These are phyloP conservation scores for Neolamprologus fasciatus DNA, from an alignment of 2,113 vertebrate species.

Conservation along the genomic window DNA sequence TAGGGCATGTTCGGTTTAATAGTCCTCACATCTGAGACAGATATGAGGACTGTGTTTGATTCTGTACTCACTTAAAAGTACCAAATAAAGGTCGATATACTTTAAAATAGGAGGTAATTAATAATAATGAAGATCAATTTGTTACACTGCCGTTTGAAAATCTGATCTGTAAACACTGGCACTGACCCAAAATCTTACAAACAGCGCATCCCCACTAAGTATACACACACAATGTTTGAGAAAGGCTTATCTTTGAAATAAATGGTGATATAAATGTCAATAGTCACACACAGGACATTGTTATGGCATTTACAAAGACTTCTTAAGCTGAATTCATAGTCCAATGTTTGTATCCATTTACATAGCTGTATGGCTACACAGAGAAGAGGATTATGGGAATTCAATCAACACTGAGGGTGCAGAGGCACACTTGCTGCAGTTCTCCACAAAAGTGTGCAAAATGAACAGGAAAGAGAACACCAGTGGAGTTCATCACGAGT, in stretches of 20 bases:
- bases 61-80: background rate
- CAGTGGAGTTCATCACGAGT: rapidly evolving
- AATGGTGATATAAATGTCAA: background rate
- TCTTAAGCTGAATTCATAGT: background rate
- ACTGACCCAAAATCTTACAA: background rate
- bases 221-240: background rate
- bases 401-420: background rate
- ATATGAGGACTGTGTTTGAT: background rate
- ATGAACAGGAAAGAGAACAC: background rate
- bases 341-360: background rate
- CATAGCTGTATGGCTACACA: background rate
- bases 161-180: background rate
- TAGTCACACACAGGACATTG: background rate
- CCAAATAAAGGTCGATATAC: background rate
- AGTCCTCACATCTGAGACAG: background rate
- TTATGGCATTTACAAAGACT: background rate
- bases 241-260: background rate
- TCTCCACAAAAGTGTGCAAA: background rate
- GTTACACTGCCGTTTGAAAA: background rate
- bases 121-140: background rate
- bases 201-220: background rate
- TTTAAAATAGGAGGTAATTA: background rate
- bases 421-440: background rate
- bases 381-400: background rate
- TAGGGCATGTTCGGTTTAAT: background rate